Percentiles rank a stretch among this genome's conserved stretches.
Evolutionary conservation across 1,140 invertebrate species (phyloP).

Genomic region (Drosophila ambigua): DNA sequence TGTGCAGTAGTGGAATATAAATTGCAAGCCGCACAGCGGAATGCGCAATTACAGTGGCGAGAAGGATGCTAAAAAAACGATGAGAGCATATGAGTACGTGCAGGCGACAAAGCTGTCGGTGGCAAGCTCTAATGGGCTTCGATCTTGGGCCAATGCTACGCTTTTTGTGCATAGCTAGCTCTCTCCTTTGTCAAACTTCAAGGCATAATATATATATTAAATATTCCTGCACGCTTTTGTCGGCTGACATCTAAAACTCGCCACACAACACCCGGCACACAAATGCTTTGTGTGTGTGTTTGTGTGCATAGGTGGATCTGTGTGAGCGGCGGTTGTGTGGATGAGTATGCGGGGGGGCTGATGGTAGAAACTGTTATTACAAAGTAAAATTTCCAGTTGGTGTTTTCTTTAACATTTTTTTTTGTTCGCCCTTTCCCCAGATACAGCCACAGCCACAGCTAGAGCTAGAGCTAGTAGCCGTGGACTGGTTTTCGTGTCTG

Average conservation of each 20-base stretch:
- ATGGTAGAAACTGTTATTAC: constrained; percentile 54
- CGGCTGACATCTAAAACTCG: constrained; percentile 20
- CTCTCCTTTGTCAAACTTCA: too few relatives aligned
- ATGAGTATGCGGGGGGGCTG: not conserved
- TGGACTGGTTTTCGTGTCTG: constrained; percentile 13
- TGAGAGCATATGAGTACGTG: constrained; percentile 44
- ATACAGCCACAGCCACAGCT: not conserved
- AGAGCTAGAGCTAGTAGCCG: constrained; percentile 1
- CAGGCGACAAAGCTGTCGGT: constrained; percentile 22
- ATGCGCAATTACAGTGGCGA: constrained; percentile 55
- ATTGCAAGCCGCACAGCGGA: constrained; percentile 57
- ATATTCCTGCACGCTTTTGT: constrained; percentile 3
- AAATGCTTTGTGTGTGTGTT: constrained; percentile 28
- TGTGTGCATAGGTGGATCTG: constrained; percentile 20
- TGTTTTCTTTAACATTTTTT: constrained; percentile 44
- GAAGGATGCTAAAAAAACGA: constrained; percentile 41
- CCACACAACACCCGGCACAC: constrained; percentile 36
- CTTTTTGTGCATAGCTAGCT: too few relatives aligned
- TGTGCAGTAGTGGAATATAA: constrained; percentile 51
- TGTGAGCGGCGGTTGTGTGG: constrained; percentile 7
- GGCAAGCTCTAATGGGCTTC: not conserved
- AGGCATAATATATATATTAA: not conserved
- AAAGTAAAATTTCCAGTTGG: constrained; percentile 62
- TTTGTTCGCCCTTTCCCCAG: not conserved
- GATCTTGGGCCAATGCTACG: not conserved